A percentile compares a stretch with the other conserved stretches of the same genome.
Conservation (phyloP, 2,888 invertebrate genomes). For the Mythimna ferrago region DNA sequence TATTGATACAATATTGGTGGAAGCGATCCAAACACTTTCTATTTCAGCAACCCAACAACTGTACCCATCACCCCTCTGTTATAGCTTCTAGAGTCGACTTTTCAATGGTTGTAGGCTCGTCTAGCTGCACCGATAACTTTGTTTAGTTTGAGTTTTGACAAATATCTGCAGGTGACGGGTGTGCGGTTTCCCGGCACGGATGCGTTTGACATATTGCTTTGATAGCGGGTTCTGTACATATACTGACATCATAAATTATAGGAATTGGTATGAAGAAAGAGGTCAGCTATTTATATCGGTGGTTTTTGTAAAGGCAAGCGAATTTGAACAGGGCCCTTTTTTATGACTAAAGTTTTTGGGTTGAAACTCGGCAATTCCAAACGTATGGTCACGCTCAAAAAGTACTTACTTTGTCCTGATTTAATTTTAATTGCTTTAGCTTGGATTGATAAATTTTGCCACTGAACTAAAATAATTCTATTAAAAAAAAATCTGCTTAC, state of each 20-base stretch:
- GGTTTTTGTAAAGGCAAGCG: constrained; percentile 41
- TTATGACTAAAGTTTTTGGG: constrained; percentile 37
- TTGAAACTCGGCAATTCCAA: constrained; percentile 3
- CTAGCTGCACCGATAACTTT: constrained; percentile 63
- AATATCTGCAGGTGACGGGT: constrained; percentile 89
- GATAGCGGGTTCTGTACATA: constrained; percentile 82
- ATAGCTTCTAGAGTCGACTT: constrained; percentile 63
- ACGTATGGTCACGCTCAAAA: constrained; percentile 4
- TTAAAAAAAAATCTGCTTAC: neutral
- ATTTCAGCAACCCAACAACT: constrained; percentile 22
- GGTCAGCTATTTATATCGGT: constrained; percentile 54
- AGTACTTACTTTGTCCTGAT: constrained; percentile 1
- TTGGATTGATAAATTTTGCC: neutral
- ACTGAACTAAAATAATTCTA: neutral
- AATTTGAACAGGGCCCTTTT: constrained; percentile 53
- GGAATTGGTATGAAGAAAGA: constrained; percentile 68
- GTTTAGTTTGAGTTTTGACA: constrained; percentile 86
- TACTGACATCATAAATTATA: constrained; percentile 82
- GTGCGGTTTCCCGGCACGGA: constrained; percentile 83
- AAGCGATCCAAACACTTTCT: constrained; percentile 64
- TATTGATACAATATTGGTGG: constrained; percentile 84
- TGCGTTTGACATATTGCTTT: constrained; percentile 88
- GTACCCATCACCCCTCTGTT: constrained; percentile 6
- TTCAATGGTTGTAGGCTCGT: constrained; percentile 53
- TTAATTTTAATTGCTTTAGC: neutral